Evolutionary conservation across 2,888 invertebrate species (phyloP).

Genomic region (Sarcophaga rosellei): DNA sequence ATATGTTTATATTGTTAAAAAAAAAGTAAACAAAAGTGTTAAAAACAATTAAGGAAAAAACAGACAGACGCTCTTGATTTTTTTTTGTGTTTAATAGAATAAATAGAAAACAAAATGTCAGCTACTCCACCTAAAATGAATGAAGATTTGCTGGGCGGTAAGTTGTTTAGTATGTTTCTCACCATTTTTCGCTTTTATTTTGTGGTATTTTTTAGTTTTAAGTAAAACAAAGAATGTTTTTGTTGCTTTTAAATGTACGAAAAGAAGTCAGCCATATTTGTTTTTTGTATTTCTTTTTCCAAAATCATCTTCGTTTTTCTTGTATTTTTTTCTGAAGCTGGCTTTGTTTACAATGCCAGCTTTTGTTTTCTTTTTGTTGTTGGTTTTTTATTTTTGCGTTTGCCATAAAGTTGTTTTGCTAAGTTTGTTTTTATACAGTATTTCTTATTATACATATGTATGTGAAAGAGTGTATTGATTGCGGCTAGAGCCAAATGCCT

Average conservation of each 20-base stretch:
- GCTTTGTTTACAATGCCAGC: slow-evolving; percentile 62
- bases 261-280: slow-evolving; percentile 63
- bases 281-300: slow-evolving; percentile 47
- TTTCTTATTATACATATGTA: slow-evolving; percentile 21
- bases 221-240: slow-evolving; percentile 2
- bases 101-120: slow-evolving; percentile 76
- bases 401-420: slow-evolving; percentile 45
- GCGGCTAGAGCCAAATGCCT: background rate
- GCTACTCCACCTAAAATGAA: slow-evolving; percentile 80
- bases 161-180: slow-evolving; percentile 71
- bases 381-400: slow-evolving; percentile 24
- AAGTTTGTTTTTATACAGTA: slow-evolving; percentile 29
- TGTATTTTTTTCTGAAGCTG: slow-evolving; percentile 33
- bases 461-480: background rate
- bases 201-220: slow-evolving; percentile 27
- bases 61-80: slow-evolving; percentile 7
- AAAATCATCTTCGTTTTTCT: background rate
- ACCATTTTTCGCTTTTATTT: slow-evolving; percentile 40
- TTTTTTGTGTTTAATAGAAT: slow-evolving; percentile 32
- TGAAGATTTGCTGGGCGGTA: slow-evolving; percentile 81
- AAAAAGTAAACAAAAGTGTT: slow-evolving; percentile 14
- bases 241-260: background rate
- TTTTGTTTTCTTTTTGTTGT: slow-evolving; percentile 42
- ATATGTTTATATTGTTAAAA: background rate
- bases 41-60: slow-evolving; percentile 6